Conservation (phyloP, 37 sponge, comb jelly and placozoan species). For the Ephydatia muelleri region DNA sequence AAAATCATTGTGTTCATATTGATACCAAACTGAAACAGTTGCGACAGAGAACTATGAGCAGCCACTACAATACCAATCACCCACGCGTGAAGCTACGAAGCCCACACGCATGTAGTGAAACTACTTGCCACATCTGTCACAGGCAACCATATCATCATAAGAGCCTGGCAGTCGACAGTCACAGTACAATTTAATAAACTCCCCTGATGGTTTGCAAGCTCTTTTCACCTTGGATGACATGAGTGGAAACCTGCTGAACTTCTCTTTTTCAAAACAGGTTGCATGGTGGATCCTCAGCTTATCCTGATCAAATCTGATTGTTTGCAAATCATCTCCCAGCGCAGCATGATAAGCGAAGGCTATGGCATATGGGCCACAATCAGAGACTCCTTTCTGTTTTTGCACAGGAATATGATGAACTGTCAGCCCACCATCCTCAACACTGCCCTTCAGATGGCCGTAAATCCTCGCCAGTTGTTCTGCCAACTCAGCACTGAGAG, state of each 20-base stretch:
- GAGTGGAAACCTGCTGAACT: constrained; percentile 5
- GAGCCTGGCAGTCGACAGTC: constrained; percentile 20
- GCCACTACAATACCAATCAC: not conserved
- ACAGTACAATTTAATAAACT: constrained; percentile 22
- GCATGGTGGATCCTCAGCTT: constrained; percentile 5
- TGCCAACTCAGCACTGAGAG: not conserved
- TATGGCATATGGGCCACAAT: constrained; percentile 13
- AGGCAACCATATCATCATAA: constrained; percentile 28
- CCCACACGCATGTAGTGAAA: constrained; percentile 20
- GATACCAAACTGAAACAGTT: not conserved
- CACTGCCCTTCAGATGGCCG: not conserved
- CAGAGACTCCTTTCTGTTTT: constrained; percentile 14
- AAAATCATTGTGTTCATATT: constrained; percentile 5
- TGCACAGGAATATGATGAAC: constrained; percentile 14
- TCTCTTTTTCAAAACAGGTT: constrained; percentile 6
- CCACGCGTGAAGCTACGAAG: not conserved
- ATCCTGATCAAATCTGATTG: constrained; percentile 5
- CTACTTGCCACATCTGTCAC: constrained; percentile 9
- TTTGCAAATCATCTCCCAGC: not conserved
- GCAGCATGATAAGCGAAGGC: constrained; percentile 15
- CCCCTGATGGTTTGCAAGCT: not conserved
- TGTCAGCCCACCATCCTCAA: constrained; percentile 2
- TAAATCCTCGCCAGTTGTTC: constrained; percentile 9
- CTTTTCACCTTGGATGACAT: not conserved
- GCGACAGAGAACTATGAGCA: constrained; percentile 9